Percentiles rank a stretch among this genome's conserved stretches.
phyloP scores from a whole-genome alignment of 1,140 invertebrate species.

The Drosophila nannoptera region DNA sequence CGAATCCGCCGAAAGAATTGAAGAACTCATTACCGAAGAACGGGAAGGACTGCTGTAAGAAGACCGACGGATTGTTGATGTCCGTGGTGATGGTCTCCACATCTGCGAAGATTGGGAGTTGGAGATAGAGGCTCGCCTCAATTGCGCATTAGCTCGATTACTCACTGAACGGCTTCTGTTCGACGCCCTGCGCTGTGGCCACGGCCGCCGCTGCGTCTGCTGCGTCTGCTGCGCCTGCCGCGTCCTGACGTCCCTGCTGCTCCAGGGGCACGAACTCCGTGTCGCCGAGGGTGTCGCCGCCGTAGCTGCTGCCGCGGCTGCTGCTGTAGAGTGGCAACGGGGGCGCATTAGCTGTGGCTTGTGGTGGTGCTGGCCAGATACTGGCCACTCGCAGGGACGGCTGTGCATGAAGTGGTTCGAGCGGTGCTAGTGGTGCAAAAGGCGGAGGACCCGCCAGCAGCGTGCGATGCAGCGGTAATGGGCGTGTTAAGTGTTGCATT shows the following conservation, averaged over 20 bases:
- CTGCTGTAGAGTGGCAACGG: slow-evolving; percentile 66
- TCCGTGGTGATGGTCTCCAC: slow-evolving; percentile 68
- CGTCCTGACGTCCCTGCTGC: slow-evolving; percentile 59
- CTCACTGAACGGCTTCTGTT: slow-evolving; percentile 74
- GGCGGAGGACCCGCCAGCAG: slow-evolving; percentile 48
- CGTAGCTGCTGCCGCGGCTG: slow-evolving; percentile 45
- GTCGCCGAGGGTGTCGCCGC: slow-evolving; percentile 37
- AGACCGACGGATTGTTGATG: slow-evolving; percentile 68
- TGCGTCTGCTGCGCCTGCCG: no score
- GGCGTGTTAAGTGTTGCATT: slow-evolving; percentile 72
- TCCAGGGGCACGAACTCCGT: slow-evolving; percentile 73
- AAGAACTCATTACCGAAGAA: slow-evolving; percentile 78
- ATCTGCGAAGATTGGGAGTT: slow-evolving; percentile 35
- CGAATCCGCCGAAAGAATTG: slow-evolving; percentile 72
- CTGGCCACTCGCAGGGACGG: slow-evolving; percentile 61
- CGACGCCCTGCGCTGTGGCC: slow-evolving; percentile 21
- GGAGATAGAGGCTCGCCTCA: background rate
- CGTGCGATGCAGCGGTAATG: slow-evolving; percentile 68
- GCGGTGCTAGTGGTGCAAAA: slow-evolving; percentile 59
- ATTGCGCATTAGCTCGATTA: background rate
- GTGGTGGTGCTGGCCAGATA: slow-evolving; percentile 50
- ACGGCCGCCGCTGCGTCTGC: slow-evolving; percentile 19
- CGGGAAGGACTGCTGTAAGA: slow-evolving; percentile 76
- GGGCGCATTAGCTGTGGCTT: slow-evolving; percentile 48
- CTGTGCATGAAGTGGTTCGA: slow-evolving; percentile 66